Conservation (phyloP, 2,797 vertebrate species). For the Girardinus metallicus region DNA sequence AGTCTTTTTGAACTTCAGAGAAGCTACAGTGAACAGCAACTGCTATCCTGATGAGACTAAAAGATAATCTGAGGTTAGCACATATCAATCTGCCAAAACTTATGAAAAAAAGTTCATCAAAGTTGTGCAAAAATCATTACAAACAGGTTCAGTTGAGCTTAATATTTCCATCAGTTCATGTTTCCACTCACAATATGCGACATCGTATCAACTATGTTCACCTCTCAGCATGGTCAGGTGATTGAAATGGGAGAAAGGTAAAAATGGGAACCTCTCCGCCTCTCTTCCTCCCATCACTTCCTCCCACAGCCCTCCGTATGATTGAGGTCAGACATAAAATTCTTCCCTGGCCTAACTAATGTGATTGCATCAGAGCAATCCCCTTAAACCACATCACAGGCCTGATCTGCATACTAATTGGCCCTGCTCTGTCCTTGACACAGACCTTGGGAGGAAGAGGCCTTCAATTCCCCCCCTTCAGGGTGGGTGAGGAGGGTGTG, state of each 20-base stretch:
- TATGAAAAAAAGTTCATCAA: not conserved
- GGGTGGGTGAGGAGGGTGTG: constrained; percentile 31
- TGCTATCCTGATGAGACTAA: not conserved
- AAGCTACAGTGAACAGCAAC: too few species aligned
- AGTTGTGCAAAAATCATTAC: not conserved
- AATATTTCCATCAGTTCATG: not conserved
- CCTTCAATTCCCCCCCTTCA: constrained; percentile 32
- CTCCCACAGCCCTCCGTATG: constrained; percentile 79
- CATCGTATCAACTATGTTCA: constrained; percentile 16
- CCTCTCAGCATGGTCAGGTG: constrained; percentile 16
- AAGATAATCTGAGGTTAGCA: not conserved
- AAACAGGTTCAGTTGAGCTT: not conserved
- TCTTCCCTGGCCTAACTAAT: constrained; percentile 92
- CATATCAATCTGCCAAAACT: not conserved
- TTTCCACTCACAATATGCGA: not conserved
- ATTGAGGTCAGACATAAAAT: constrained; percentile 91
- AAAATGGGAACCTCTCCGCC: constrained; percentile 27
- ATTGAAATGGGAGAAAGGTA: constrained; percentile 15
- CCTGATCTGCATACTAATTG: constrained; percentile 98
- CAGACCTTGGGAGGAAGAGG: constrained; percentile 84
- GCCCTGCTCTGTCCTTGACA: constrained; percentile 85
- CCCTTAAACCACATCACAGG: constrained; percentile 89
- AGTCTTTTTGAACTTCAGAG: not conserved
- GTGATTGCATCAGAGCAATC: constrained; percentile 96
- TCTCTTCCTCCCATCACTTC: constrained; percentile 43